A percentile compares a stretch with the other conserved stretches of the same genome.
Evolutionary conservation across 2,797 vertebrate species (phyloP).

Genomic region (Hoplostethus atlanticus): DNA sequence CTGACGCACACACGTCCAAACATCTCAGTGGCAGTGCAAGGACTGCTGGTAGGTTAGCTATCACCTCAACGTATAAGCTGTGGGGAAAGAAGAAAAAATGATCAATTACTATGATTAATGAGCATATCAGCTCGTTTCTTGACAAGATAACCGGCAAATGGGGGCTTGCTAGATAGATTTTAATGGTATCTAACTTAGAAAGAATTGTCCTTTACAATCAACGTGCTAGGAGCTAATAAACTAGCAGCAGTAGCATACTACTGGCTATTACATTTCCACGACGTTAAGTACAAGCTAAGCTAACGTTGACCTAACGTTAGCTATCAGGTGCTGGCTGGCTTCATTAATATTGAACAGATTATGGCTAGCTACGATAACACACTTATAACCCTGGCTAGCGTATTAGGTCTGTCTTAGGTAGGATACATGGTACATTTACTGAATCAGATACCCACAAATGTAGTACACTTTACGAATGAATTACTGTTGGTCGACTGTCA

Average conservation of each 20-base stretch:
- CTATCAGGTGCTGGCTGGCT: slow-evolving; percentile 9
- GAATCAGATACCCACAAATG: slow-evolving; percentile 15
- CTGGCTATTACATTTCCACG: no score
- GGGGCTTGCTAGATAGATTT: neutral
- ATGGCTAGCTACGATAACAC: neutral
- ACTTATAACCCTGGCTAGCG: neutral
- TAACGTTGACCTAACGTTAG: slow-evolving; percentile 10
- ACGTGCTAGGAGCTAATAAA: no score
- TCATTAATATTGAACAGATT: neutral
- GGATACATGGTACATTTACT: fast-evolving
- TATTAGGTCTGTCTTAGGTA: no score
- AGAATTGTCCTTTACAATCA: no score
- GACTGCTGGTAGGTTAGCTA: neutral
- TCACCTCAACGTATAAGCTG: neutral
- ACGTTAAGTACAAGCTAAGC: no score
- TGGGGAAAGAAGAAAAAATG: neutral
- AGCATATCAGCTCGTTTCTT: neutral
- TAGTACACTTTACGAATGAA: slow-evolving; percentile 9
- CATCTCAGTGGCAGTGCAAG: slow-evolving; percentile 79
- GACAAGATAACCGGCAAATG: neutral
- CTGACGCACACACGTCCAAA: slow-evolving; percentile 85
- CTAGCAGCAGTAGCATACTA: no score
- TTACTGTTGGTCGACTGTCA: neutral
- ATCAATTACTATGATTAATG: neutral
- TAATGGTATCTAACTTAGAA: no score